Base-by-base conservation (phyloP, 2,797 vertebrate genomes). In the Malacoctenus gilli region DNA sequence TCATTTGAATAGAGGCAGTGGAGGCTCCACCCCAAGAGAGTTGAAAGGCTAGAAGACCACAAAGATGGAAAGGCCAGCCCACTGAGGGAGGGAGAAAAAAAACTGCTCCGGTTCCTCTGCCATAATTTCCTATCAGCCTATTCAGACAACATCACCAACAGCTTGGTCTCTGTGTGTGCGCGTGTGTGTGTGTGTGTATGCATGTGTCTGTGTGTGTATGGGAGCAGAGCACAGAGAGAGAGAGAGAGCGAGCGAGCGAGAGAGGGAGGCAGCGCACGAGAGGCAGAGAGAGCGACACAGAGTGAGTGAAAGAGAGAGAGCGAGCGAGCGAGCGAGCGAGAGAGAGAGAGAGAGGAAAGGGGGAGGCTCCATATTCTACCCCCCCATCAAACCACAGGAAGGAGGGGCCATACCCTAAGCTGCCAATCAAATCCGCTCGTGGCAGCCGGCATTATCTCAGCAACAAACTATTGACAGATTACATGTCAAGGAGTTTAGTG, bases 381-480 rank as follows among this genome's bases (percentile, higher is more conserved):
- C 89, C 87, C 89, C 82, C 46, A 74, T 87, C 85, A 90, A 91
- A 91, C 89, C 89, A 87, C 83, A 82, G 77, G 82, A 89, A 90
- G 93, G 93, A 93, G 94, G 92, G 93, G 92, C 76, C 89, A 91
- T 87, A 89, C 77, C 82, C 86, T 79, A 86, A 88, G 84, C 94
- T 94, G 92, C 93, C 93, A 93, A 94, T 94, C 93, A 93, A 91
- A 92, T 89, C 87, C 83, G 85, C 92, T 91, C 89, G 90, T 92
- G 93, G 93, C 93, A 92, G 90, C 92, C 92, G 90, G 92, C 91
- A 93, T 93, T 93, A 92, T 93, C 92, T 92, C 86, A 89, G 89
- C 90, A 91, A 91, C 92, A 93, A 93, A 93, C 92, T 93, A 93
- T 93, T 93, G 92, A 93, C 92, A 93, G 91, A 92, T 92, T 93